Evolutionary conservation across 2,797 vertebrate species (phyloP).

Genomic region (Meda fulgida): DNA sequence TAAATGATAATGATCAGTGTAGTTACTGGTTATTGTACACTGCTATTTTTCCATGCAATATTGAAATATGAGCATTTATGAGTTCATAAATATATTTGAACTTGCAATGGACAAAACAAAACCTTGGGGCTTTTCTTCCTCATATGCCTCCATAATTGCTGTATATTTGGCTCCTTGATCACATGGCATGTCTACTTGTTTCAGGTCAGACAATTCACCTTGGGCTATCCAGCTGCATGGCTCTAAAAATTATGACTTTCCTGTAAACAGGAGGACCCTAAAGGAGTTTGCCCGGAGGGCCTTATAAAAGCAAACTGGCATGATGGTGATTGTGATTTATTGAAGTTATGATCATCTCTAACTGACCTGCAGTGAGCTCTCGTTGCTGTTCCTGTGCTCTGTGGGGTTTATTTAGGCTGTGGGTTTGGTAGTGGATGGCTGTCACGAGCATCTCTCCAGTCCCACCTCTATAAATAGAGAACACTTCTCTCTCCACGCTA

Average conservation of each 20-base stretch:
- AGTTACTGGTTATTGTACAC: neutral
- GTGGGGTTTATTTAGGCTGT: constrained; percentile 34
- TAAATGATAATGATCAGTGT: neutral
- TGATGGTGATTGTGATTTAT: constrained; percentile 40
- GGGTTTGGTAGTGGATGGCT: constrained; percentile 65
- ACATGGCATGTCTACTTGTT: constrained; percentile 25
- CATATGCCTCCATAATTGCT: neutral
- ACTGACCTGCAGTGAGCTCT: constrained; percentile 20
- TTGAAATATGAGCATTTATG: neutral
- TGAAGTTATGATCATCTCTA: constrained; percentile 31
- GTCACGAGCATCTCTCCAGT: constrained; percentile 68
- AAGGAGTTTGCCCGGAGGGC: neutral
- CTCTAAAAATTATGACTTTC: constrained; percentile 24
- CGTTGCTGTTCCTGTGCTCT: neutral
- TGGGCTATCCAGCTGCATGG: constrained; percentile 20
- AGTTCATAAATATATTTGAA: neutral
- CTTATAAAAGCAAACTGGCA: constrained; percentile 26
- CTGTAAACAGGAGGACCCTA: constrained; percentile 30
- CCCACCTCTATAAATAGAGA: constrained; percentile 76
- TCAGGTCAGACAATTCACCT: constrained; percentile 35
- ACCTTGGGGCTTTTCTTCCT: neutral
- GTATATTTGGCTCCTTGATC: constrained; percentile 11
- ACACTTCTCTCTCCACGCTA: constrained; percentile 52
- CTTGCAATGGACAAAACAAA: neutral
- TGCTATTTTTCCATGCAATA: neutral